Evolutionary conservation across 2,888 invertebrate species (phyloP).

Genomic region (Pseudococcus longispinus): DNA sequence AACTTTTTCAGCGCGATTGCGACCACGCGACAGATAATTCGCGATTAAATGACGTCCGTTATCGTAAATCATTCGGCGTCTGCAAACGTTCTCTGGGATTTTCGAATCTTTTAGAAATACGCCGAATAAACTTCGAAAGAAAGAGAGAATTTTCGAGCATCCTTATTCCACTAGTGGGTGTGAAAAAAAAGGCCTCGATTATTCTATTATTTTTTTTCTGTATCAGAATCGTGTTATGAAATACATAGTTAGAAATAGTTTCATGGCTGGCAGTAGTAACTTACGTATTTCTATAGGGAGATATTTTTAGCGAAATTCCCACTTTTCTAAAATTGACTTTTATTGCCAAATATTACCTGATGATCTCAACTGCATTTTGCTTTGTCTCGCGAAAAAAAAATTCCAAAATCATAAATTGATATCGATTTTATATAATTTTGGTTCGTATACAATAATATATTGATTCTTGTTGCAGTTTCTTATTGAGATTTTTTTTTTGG

Average conservation of each 20-base stretch:
- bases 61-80: not conserved
- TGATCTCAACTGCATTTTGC: constrained; percentile 46
- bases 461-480: not conserved
- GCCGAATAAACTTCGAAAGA: too few species aligned
- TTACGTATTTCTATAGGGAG: constrained; percentile 13
- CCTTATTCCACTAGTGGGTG: not conserved
- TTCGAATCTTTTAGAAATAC: not conserved
- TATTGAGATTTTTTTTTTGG: not conserved
- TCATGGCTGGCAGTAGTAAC: constrained; percentile 23
- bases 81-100: not conserved
- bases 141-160: too few species aligned
- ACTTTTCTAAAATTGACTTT: constrained; percentile 50
- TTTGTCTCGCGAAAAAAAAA: constrained; percentile 10
- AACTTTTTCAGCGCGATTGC: not conserved
- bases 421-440: not conserved
- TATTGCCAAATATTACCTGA: constrained; percentile 53
- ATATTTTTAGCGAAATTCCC: constrained; percentile 50
- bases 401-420: not conserved
- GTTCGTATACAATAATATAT: not conserved
- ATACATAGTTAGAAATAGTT: constrained; percentile 49
- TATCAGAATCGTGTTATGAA: constrained; percentile 48
- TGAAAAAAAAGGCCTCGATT: not conserved
- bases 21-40: not conserved
- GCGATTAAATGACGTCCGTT: not conserved
- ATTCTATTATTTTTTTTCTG: not conserved